Evolutionary conservation across 1,140 invertebrate species (phyloP).

Genomic region (Eufriesea mexicana): DNA sequence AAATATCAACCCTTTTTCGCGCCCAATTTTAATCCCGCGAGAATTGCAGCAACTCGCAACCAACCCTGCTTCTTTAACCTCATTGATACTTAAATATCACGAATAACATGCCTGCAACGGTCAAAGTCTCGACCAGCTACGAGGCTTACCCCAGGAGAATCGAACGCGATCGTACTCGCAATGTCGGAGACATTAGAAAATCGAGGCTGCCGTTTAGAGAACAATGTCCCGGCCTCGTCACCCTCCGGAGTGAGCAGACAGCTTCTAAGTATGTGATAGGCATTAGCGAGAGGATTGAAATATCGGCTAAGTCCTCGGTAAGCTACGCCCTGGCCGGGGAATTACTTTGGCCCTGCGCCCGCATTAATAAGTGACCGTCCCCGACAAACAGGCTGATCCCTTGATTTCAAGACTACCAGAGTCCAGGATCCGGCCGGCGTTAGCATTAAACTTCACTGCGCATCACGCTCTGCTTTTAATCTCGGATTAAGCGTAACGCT

Average conservation of each 20-base stretch:
- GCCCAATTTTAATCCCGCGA: no score
- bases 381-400: slow-evolving; percentile 67
- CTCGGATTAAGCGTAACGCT: slow-evolving; percentile 45
- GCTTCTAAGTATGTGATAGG: slow-evolving; percentile 51
- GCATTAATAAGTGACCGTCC: slow-evolving; percentile 74
- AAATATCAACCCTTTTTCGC: no score
- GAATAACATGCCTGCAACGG: no score
- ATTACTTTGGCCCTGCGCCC: slow-evolving; percentile 70
- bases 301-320: slow-evolving; percentile 69
- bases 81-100: no score
- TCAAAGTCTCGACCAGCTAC: no score
- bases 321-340: slow-evolving; percentile 61
- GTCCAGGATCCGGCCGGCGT: slow-evolving; percentile 37
- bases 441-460: slow-evolving; percentile 57
- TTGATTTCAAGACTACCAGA: slow-evolving; percentile 62
- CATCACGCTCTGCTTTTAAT: slow-evolving; percentile 52
- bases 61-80: no score
- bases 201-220: background rate
- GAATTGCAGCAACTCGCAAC: no score
- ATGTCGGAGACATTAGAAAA: background rate
- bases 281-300: slow-evolving; percentile 67
- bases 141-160: no score
- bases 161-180: background rate
- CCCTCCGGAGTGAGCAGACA: background rate
- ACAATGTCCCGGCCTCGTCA: background rate